phyloP scores from a whole-genome alignment of 2,113 vertebrate species.

The Campylomormyrus numenius region DNA sequence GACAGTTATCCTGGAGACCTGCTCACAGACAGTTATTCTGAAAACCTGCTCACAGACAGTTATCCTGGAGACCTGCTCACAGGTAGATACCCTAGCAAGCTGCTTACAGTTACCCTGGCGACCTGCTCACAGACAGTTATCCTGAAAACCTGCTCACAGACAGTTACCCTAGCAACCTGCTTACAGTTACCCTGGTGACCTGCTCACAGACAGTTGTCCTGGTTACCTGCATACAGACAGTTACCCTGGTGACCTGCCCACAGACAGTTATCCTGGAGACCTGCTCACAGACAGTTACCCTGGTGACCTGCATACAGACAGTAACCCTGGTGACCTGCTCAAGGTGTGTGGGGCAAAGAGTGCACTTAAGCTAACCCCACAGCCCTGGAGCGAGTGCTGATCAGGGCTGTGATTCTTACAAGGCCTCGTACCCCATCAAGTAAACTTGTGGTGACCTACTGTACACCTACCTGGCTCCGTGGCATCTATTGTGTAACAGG shows the following conservation, averaged over 20 bases:
- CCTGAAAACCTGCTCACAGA: not conserved
- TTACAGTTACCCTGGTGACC: not conserved
- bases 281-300: not conserved
- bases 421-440: constrained; percentile 5
- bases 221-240: not conserved
- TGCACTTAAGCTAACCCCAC: not conserved
- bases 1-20: not conserved
- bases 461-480: not conserved
- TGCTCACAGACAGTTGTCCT: not conserved
- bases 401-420: not conserved
- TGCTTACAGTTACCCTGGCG: too few relatives aligned
- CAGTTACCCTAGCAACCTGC: not conserved
- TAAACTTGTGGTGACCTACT: not conserved
- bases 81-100: too few relatives aligned
- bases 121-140: constrained; percentile 15
- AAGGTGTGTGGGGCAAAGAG: not conserved
- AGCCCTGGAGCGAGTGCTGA: not conserved
- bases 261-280: not conserved
- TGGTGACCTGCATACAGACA: not conserved
- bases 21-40: not conserved
- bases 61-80: not conserved
- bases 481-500: not conserved
- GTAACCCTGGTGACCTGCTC: not conserved
- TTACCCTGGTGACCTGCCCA: not conserved
- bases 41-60: not conserved